Evolutionary conservation across 2,113 vertebrate genomes (phyloP).

Genomic region (Cyanoderma ruficeps): DNA sequence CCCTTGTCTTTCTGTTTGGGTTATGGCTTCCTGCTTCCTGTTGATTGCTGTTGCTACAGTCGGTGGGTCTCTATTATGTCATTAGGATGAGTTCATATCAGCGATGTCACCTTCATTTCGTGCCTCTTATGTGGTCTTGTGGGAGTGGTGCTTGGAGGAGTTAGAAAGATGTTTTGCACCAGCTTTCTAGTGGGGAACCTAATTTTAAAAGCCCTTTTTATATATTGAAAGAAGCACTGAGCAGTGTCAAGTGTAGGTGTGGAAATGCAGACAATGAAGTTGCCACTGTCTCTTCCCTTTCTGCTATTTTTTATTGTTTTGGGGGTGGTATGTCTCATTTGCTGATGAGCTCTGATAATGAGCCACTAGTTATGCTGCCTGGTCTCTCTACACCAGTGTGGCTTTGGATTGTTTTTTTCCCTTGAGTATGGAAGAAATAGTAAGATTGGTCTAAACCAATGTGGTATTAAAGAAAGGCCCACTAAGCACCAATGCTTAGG

Average conservation of each 20-base stretch:
- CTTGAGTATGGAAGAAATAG: background rate
- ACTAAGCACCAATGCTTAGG: background rate
- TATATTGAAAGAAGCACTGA: background rate
- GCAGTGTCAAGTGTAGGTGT: background rate
- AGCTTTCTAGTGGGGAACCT: background rate
- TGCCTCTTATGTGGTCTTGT: background rate
- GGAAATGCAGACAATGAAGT: background rate
- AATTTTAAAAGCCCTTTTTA: background rate
- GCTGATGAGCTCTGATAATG: background rate
- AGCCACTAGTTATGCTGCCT: background rate
- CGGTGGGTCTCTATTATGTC: background rate
- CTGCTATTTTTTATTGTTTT: background rate
- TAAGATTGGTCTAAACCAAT: background rate
- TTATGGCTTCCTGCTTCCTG: conserved; percentile 1
- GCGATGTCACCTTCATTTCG: background rate
- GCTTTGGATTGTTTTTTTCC: background rate
- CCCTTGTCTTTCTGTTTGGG: background rate
- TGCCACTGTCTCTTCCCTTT: background rate
- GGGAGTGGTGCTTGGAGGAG: background rate
- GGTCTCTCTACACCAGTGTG: background rate
- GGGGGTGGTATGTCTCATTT: background rate
- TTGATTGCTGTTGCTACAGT: background rate
- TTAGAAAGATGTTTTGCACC: background rate
- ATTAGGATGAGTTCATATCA: background rate
- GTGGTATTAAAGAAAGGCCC: background rate